Evolutionary conservation across 2,797 vertebrate species (phyloP), one percentile per base, ranked within the genome.

Genomic region (Etheostoma nigrum): DNA sequence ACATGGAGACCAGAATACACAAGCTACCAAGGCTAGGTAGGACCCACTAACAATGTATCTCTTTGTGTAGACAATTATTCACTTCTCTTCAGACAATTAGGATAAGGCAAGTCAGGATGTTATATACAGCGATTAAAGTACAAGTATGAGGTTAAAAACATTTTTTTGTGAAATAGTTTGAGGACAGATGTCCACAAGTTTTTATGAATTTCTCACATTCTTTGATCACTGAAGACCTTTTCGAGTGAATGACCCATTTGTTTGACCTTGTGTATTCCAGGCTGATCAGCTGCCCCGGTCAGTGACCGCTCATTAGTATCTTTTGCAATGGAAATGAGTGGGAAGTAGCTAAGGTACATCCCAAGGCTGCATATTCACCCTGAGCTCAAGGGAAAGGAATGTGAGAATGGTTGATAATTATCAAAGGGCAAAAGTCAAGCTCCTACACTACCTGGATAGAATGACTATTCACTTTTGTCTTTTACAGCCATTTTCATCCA

Each of bases 341-440:
- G 74, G 84, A 85, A 86, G 75, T 53, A 60, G 76, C 15, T 19
- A 14, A 15, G 19, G 19, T 57, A 13, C 60, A 66, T 40, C 83
- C 74, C 71, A 48, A 83, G 79, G 86, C 74, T 81, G 63, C 75
- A 72, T 55, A 19, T 45, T 69, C 72, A 47, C 60, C 44, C 47
- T 76, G 80, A 80, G 74, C 81, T 83, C 76, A 82, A 19, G 45
- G 76, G 77, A 88, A 71, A 84, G 81, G 87, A 91, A 92, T 90
- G 84, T 88, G 71, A 87, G 77, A 94, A 92, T 75, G 71, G 85
- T 67, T 84, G 86, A 88, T 87, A 84, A 89, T 86, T 86, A 86
- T 90, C 76, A 84, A 65, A 81, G 76, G 78, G 36, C 75, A 90
- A 62, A 76, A 65, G 83, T 77, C 77, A 74, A 42, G 54, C 23